Evolutionary conservation across 2,113 vertebrate genomes (phyloP).

Genomic region (Tachuris rubrigastra): DNA sequence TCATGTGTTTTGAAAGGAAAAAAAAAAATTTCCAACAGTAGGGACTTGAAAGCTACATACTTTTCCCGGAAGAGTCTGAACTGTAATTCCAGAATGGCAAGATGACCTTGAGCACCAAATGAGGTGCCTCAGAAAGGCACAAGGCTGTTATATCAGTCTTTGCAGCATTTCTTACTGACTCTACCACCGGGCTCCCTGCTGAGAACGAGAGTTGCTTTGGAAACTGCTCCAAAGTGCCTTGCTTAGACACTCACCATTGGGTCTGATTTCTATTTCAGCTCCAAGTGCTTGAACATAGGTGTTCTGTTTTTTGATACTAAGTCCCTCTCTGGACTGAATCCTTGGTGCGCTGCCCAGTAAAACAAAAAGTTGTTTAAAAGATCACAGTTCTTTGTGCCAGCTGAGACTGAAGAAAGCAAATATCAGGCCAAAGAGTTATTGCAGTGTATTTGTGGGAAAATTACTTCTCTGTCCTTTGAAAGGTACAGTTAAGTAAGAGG

Average conservation of each 20-base stretch:
- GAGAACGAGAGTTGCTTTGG: neutral
- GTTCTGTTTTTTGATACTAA: constrained; percentile 1
- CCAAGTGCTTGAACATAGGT: neutral
- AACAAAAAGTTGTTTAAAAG: constrained; percentile 41
- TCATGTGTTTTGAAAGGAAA: neutral
- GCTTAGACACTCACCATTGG: neutral
- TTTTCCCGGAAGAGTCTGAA: neutral
- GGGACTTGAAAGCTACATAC: neutral
- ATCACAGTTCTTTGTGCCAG: constrained; percentile 5
- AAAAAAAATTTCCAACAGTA: neutral
- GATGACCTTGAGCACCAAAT: neutral
- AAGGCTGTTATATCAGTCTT: neutral
- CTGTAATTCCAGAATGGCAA: neutral
- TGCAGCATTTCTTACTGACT: neutral
- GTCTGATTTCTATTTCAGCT: neutral
- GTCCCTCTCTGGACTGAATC: constrained; percentile 4
- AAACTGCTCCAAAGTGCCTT: neutral
- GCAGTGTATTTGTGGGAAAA: constrained; percentile 25
- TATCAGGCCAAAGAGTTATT: constrained; percentile 41
- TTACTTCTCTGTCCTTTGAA: constrained; percentile 32
- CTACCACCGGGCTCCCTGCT: neutral
- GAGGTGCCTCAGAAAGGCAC: neutral
- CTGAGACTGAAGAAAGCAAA: constrained; percentile 32
- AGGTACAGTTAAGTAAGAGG: constrained; percentile 54
- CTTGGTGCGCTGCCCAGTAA: constrained; percentile 40